These are phyloP conservation scores for Orthosia gothica DNA, from an alignment of 2,888 invertebrate species.

Conservation along the genomic window DNA sequence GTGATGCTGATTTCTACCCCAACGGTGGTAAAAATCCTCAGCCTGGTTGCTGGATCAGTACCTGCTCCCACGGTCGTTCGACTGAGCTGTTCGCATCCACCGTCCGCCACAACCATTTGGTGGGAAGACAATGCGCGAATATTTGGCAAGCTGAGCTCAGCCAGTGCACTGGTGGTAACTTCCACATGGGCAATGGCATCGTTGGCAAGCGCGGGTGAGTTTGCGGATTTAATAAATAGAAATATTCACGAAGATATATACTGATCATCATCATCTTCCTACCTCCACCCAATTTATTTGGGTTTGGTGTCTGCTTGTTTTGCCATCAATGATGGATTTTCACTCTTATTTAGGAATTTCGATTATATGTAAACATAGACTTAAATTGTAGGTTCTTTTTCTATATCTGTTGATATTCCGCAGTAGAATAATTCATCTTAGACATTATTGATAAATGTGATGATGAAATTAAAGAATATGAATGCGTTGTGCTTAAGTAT, in stretches of 20 bases:
- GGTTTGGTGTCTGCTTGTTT: too few relatives aligned
- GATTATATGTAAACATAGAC: not conserved
- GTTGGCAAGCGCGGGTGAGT: slow-evolving; percentile 75
- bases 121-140: slow-evolving; percentile 74
- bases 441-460: too few relatives aligned
- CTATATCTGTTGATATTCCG: too few relatives aligned
- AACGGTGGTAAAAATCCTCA: slow-evolving; percentile 80
- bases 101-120: slow-evolving; percentile 75
- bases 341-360: not conserved
- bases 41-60: slow-evolving; percentile 79
- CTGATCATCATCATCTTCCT: not conserved
- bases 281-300: too few relatives aligned
- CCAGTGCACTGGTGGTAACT: slow-evolving; percentile 71
- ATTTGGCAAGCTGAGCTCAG: slow-evolving; percentile 69
- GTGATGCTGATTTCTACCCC: slow-evolving; percentile 79
- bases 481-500: too few relatives aligned
- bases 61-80: slow-evolving; percentile 81
- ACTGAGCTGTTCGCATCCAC: slow-evolving; percentile 77
- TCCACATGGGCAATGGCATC: slow-evolving; percentile 77
- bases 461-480: too few relatives aligned
- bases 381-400: not conserved
- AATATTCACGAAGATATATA: not conserved
- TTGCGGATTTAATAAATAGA: not conserved
- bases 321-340: not conserved
- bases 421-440: too few relatives aligned